Base-by-base conservation (phyloP, 2,113 vertebrate genomes). In the Chaenocephalus aceratus region DNA sequence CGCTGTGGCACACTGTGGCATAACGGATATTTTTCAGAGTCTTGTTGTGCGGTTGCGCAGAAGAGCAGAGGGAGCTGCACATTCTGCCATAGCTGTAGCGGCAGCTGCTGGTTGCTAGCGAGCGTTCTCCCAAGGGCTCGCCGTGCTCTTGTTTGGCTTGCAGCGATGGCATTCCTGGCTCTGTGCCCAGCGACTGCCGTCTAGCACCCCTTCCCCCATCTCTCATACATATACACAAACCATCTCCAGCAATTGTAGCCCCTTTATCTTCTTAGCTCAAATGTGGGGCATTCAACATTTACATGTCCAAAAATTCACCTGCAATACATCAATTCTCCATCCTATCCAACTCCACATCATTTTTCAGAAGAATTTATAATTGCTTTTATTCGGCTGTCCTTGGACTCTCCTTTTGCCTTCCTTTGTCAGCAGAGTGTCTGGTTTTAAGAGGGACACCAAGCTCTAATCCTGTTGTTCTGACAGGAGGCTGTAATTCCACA, bases 81-180 rank as follows among this genome's bases (percentile, higher is more conserved):
- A 70, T 71, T 69, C 52, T 86, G 80, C 63, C 72, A 8, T 72
- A 10, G 73, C 80, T 52, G 73, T 26, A 62, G 83, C 57, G n/a
- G 89, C 88, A 72, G 84, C 94, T 86, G 56, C 91, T 70, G 87
- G 93, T 94, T 92, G 94, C 82, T 93, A 92, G 95, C 90, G 84
- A 93, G 89, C 82, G 62, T 90, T 92, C 91, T 95, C 92, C 84
- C 83, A 77, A 84, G 87, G 92, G 95, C 94, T 95, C 23, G 68
- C 80, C 75, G 87, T 75, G 82, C 90, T 93, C 92, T 92, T 90
- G 92, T 93, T 96, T 95, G 94, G 91, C 94, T 95, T 88, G 80
- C 91, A 94, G 95, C 94, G 81, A 93, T 93, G 96, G 93, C 90
- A 96, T 90, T 95, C 95, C 91, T 97, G 97, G 97, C 97, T 94